phyloP scores from a whole-genome alignment of 2,888 invertebrate genomes.

The Germaria angustata region DNA sequence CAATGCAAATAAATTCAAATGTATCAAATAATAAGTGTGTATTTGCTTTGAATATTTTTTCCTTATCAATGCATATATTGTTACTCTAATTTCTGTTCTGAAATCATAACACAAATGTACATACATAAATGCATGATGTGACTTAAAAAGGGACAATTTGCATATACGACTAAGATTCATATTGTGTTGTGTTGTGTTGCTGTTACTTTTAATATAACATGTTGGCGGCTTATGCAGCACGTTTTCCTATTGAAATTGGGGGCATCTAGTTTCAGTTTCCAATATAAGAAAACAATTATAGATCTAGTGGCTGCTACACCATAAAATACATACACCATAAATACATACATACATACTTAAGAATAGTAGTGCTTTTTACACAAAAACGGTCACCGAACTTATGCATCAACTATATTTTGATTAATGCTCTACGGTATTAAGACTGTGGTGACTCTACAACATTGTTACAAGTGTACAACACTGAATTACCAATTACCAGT shows the following conservation, averaged over 20 bases:
- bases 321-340: slow-evolving; percentile 5
- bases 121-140: too few relatives aligned
- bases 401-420: too few relatives aligned
- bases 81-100: not conserved
- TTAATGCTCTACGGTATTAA: too few relatives aligned
- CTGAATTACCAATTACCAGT: too few relatives aligned
- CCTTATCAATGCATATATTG: not conserved
- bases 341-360: too few relatives aligned
- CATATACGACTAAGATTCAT: too few relatives aligned
- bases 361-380: slow-evolving; percentile 24
- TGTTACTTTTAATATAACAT: slow-evolving; percentile 8
- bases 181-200: slow-evolving; percentile 2
- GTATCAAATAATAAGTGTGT: not conserved
- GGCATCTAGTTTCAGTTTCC: slow-evolving; percentile 56
- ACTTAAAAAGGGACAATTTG: slow-evolving; percentile 7
- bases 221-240: slow-evolving; percentile 58
- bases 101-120: not conserved
- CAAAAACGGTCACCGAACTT: slow-evolving; percentile 20
- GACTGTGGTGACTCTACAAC: too few relatives aligned
- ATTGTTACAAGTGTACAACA: too few relatives aligned
- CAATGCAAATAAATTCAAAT: slow-evolving; percentile 37
- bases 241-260: slow-evolving; percentile 63
- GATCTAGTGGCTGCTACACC: slow-evolving; percentile 32
- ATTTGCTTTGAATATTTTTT: not conserved
- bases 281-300: slow-evolving; percentile 12